Evolutionary conservation across 35 echinoderm and acorn worm genomes (phyloP).

Genomic region (Stichopus chloronotus): DNA sequence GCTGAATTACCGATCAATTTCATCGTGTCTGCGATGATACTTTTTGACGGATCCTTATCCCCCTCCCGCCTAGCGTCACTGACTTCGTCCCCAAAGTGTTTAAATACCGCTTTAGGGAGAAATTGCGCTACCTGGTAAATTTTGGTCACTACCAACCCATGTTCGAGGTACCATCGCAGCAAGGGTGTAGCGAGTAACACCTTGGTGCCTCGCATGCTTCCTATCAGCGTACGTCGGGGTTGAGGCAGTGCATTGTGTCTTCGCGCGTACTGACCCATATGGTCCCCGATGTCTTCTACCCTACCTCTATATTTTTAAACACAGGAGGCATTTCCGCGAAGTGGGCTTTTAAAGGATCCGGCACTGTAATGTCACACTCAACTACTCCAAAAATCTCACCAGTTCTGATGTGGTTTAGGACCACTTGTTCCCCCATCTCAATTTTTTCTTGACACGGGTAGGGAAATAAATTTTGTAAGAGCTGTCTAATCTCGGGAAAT

Average conservation of each 20-base stretch:
- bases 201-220: slow-evolving; percentile 54
- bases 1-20: slow-evolving; percentile 64
- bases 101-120: slow-evolving; percentile 49
- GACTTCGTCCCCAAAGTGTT: slow-evolving; percentile 2
- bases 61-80: slow-evolving; percentile 27
- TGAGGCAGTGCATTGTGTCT: neutral
- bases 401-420: neutral
- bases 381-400: slow-evolving; percentile 7
- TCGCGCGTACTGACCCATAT: neutral
- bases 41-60: slow-evolving; percentile 59
- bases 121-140: slow-evolving; percentile 35
- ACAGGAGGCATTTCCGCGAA: slow-evolving; percentile 33
- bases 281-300: slow-evolving; percentile 4
- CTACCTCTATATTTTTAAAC: slow-evolving; percentile 41
- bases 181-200: slow-evolving; percentile 54
- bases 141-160: slow-evolving; percentile 31
- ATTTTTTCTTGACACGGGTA: slow-evolving; percentile 3
- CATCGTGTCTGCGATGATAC: slow-evolving; percentile 68
- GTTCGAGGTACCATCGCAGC: neutral
- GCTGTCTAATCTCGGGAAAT: neutral
- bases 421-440: neutral
- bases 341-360: neutral
- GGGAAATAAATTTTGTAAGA: slow-evolving; percentile 20
- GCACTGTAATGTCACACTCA: slow-evolving; percentile 39
- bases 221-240: slow-evolving; percentile 24